phyloP scores from a whole-genome alignment of 2,113 vertebrate species.

The Hylia prasina region DNA sequence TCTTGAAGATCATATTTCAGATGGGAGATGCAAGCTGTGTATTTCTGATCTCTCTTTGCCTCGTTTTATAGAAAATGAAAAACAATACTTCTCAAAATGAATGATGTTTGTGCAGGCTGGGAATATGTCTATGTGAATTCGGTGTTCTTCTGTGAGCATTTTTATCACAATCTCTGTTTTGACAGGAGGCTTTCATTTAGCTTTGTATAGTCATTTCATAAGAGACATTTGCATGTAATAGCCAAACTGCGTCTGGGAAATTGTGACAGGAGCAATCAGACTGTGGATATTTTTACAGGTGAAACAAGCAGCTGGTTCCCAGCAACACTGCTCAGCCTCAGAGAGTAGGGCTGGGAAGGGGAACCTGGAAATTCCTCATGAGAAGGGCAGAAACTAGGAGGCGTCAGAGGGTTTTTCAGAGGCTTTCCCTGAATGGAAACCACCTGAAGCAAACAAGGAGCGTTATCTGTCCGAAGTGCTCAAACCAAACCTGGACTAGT shows the following conservation, averaged over 20 bases:
- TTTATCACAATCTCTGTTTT: slow-evolving; percentile 18
- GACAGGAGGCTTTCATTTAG: slow-evolving; percentile 15
- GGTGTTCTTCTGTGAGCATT: background rate
- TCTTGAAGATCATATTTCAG: background rate
- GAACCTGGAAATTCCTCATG: background rate
- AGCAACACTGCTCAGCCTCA: background rate
- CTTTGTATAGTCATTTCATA: background rate
- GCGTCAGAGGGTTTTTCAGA: background rate
- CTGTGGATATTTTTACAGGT: background rate
- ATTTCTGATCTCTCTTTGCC: background rate
- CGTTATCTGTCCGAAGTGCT: background rate
- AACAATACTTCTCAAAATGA: background rate
- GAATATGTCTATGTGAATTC: background rate
- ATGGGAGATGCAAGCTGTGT: background rate
- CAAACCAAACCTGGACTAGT: background rate
- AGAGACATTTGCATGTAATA: slow-evolving; percentile 28
- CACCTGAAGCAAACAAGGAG: background rate
- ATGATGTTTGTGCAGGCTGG: background rate
- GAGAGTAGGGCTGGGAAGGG: background rate
- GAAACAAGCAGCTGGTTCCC: background rate
- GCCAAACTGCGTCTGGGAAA: background rate
- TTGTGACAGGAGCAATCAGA: slow-evolving; percentile 12
- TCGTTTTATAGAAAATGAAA: background rate
- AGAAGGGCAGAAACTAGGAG: background rate
- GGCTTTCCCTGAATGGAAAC: background rate